Evolutionary conservation across 2,888 invertebrate species (phyloP).

Genomic region (Mimachlamys varia): DNA sequence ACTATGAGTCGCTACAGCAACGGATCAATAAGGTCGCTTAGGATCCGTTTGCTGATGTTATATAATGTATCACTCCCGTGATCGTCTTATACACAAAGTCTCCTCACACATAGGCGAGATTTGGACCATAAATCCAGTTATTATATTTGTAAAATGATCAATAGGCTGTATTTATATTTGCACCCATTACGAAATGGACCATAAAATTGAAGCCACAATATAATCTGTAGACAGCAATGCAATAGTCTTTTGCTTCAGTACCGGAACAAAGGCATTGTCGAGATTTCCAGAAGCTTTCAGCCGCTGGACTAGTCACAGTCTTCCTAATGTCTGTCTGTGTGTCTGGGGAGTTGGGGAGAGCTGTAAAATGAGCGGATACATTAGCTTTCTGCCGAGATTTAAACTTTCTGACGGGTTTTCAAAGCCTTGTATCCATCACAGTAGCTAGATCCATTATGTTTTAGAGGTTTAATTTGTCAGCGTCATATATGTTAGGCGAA

Average conservation of each 20-base stretch:
- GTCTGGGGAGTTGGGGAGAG: background rate
- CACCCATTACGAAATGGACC: slow-evolving; percentile 6
- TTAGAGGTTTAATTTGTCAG: slow-evolving; percentile 14
- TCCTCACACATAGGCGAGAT: background rate
- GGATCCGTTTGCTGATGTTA: background rate
- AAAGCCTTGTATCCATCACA: background rate
- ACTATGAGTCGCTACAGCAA: background rate
- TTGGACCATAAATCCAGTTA: background rate
- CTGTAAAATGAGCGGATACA: background rate
- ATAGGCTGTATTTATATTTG: background rate
- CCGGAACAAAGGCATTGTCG: background rate
- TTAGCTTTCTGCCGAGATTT: slow-evolving; percentile 20
- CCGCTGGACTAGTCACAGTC: background rate
- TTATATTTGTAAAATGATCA: slow-evolving; percentile 11
- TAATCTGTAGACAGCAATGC: background rate
- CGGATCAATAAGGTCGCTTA: slow-evolving; percentile 20
- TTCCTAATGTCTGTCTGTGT: background rate
- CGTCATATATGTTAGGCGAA: background rate
- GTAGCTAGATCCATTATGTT: background rate
- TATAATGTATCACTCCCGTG: background rate
- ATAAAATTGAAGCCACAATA: background rate
- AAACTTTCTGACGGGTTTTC: slow-evolving; percentile 27
- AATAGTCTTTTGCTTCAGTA: background rate
- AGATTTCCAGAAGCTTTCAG: slow-evolving; percentile 14
- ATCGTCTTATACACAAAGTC: background rate